Conservation (phyloP, 2,797 vertebrate species). For the Enteromius radiatus region DNA sequence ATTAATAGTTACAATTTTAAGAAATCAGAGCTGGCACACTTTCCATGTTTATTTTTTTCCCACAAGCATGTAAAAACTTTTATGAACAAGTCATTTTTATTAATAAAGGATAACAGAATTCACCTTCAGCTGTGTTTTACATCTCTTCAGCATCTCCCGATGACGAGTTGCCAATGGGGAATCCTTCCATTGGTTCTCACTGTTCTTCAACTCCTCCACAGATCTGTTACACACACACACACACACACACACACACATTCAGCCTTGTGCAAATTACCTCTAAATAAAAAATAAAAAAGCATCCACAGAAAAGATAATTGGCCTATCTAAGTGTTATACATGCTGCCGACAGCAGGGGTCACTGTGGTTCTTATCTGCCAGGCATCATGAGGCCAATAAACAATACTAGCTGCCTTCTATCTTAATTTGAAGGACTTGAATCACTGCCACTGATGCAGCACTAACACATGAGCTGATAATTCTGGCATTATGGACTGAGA, state of each 20-base stretch:
- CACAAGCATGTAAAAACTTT: not conserved
- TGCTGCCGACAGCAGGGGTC: constrained; percentile 54
- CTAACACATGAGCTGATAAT: constrained; percentile 35
- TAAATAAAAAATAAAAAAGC: constrained; percentile 7
- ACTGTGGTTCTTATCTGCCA: constrained; percentile 4
- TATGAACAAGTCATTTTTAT: not conserved
- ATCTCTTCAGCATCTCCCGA: constrained; percentile 97
- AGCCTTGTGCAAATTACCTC: constrained; percentile 12
- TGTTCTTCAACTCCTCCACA: constrained; percentile 97
- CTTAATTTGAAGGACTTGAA: constrained; percentile 41
- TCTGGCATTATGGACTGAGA: constrained; percentile 7
- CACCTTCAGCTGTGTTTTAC: constrained; percentile 99
- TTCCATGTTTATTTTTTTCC: not conserved
- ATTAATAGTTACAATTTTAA: not conserved
- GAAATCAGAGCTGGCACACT: not conserved
- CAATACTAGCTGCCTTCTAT: constrained; percentile 7
- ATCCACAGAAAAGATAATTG: not conserved
- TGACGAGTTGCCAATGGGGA: constrained; percentile 93
- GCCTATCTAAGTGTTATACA: constrained; percentile 31
- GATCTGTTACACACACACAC: constrained; percentile 79
- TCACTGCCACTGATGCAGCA: constrained; percentile 45
- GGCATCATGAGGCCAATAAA: not conserved
- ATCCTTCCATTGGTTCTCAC: constrained; percentile 98
- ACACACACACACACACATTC: constrained; percentile 46
- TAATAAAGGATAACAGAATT: constrained; percentile 14